These are phyloP conservation scores for Brotula barbata DNA, from an alignment of 2,797 vertebrate genomes.

Conservation along the genomic window DNA sequence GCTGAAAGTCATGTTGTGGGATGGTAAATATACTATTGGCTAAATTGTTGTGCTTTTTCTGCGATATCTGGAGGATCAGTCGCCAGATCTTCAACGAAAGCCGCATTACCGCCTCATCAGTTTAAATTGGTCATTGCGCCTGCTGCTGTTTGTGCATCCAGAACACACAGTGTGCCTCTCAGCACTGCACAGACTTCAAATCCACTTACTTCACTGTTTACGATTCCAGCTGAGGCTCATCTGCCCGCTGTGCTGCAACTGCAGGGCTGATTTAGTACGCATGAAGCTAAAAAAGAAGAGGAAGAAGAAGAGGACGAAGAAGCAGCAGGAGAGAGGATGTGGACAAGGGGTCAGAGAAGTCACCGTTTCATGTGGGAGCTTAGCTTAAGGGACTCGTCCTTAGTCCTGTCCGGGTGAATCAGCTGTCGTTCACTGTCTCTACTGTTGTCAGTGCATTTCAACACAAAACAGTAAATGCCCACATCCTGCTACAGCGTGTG, in stretches of 20 bases:
- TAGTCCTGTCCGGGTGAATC: constrained; percentile 47
- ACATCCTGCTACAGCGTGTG: constrained; percentile 34
- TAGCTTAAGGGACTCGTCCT: constrained; percentile 12
- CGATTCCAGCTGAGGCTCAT: constrained; percentile 57
- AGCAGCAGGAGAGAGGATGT: neutral
- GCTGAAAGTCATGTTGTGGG: constrained; percentile 30
- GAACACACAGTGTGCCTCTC: constrained; percentile 33
- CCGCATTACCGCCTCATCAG: constrained; percentile 6
- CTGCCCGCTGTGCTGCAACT: constrained; percentile 22
- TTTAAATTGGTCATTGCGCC: constrained; percentile 24
- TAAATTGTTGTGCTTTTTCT: constrained; percentile 15
- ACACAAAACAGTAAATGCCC: constrained; percentile 38
- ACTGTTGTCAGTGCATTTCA: constrained; percentile 62
- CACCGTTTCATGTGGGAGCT: constrained; percentile 25
- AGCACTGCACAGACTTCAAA: constrained; percentile 45
- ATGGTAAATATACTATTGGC: constrained; percentile 28
- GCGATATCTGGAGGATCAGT: constrained; percentile 18
- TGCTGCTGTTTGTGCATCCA: constrained; percentile 51
- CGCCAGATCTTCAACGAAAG: constrained; percentile 19
- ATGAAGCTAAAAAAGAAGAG: neutral
- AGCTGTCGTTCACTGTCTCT: constrained; percentile 37
- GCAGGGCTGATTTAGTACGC: no score
- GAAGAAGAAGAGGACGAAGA: neutral
- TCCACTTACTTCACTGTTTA: constrained; percentile 27
- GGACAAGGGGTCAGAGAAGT: constrained; percentile 25